phyloP scores from a whole-genome alignment of 2,888 invertebrate species.

The Ypsolopha scabrella region DNA sequence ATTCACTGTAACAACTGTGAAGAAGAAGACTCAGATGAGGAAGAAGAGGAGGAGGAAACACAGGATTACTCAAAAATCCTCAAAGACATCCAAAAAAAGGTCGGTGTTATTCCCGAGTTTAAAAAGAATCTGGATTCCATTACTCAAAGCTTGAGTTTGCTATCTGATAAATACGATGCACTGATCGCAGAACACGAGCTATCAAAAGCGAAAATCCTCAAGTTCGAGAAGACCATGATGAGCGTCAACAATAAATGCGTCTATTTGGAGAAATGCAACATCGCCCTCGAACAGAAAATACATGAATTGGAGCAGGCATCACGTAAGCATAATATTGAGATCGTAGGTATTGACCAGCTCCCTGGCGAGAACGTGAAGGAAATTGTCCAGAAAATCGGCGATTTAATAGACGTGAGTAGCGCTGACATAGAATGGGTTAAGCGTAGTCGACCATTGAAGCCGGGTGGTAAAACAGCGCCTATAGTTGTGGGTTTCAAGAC shows the following conservation, averaged over 20 bases:
- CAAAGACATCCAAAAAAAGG: constrained; percentile 10
- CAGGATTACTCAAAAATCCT: constrained; percentile 2
- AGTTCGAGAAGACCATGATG: too few relatives aligned
- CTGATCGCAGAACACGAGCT: too few relatives aligned
- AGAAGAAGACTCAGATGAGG: constrained; percentile 6
- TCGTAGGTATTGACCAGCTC: not conserved
- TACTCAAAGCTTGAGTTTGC: too few relatives aligned
- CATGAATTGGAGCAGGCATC: not conserved
- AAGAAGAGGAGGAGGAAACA: not conserved
- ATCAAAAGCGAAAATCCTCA: too few relatives aligned
- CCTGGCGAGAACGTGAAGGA: not conserved
- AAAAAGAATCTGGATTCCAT: too few relatives aligned
- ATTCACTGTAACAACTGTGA: constrained; percentile 11
- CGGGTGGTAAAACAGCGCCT: not conserved
- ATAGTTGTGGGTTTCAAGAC: not conserved
- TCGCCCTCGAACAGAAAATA: not conserved
- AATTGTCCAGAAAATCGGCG: not conserved
- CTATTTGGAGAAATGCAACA: too few relatives aligned
- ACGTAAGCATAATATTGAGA: not conserved
- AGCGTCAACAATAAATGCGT: too few relatives aligned
- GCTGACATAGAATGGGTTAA: not conserved
- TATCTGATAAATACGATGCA: too few relatives aligned
- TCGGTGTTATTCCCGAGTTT: too few relatives aligned
- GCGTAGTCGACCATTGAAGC: not conserved
- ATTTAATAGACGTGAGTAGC: not conserved